Evolutionary conservation across 1,140 invertebrate species (phyloP).

Genomic region (Bombus sibiricus): DNA sequence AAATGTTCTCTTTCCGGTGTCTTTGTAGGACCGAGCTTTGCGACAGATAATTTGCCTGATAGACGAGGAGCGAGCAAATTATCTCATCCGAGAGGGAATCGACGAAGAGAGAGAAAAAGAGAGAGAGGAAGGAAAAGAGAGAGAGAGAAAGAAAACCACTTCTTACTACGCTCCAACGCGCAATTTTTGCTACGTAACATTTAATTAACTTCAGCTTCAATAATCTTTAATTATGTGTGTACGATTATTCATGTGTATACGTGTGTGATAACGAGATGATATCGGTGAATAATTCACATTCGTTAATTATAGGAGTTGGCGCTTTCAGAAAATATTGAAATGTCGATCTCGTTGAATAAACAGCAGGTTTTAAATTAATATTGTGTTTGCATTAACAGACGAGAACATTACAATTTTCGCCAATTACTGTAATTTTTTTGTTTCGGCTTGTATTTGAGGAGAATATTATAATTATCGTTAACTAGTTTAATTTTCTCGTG

Average conservation of each 20-base stretch:
- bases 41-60: constrained; percentile 15
- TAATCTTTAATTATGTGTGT: background rate
- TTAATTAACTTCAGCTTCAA: constrained; percentile 23
- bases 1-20: constrained; percentile 19
- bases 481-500: too few species aligned
- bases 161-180: background rate
- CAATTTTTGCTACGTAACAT: constrained; percentile 9
- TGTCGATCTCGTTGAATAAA: background rate
- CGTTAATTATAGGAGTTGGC: background rate
- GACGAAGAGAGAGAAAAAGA: background rate
- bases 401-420: too few species aligned
- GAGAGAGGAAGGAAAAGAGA: background rate
- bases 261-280: constrained; percentile 7
- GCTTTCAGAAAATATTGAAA: background rate
- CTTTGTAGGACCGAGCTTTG: background rate
- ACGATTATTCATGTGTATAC: background rate
- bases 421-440: too few species aligned
- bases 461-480: too few species aligned
- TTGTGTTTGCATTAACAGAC: background rate
- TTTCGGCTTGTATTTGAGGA: too few species aligned
- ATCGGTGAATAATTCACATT: constrained; percentile 7
- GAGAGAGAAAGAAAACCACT: background rate
- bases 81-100: constrained; percentile 2
- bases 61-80: constrained; percentile 5
- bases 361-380: background rate